A percentile compares a stretch with the other conserved stretches of the same genome.
phyloP scores from a whole-genome alignment of 2,113 vertebrate genomes.

The Saccopteryx leptura region DNA sequence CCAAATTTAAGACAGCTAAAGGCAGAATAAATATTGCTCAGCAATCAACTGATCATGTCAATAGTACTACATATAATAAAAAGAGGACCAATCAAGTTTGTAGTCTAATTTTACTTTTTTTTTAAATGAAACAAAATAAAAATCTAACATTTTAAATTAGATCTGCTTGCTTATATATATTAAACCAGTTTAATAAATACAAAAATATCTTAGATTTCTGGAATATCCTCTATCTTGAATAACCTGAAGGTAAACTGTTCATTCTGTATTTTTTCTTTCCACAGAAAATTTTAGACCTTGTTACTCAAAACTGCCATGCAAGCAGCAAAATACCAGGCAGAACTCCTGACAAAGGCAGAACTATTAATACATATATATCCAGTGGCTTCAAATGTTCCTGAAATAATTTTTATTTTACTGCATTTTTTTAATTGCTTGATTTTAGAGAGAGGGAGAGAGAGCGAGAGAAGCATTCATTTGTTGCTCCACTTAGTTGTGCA shows the following conservation, averaged over 20 bases:
- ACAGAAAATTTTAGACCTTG: constrained; percentile 73
- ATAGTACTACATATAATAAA: constrained; percentile 35
- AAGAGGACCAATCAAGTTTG: neutral
- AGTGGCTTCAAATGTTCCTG: constrained; percentile 10
- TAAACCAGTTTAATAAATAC: constrained; percentile 39
- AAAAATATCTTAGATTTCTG: neutral
- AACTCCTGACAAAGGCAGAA: constrained; percentile 69
- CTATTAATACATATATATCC: constrained; percentile 79
- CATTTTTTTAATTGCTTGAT: no score
- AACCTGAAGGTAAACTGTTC: constrained; percentile 61
- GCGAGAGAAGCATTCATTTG: no score
- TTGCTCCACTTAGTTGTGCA: no score
- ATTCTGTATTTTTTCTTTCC: constrained; percentile 67
- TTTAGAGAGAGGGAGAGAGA: no score
- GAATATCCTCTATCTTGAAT: constrained; percentile 62
- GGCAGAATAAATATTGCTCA: constrained; percentile 22
- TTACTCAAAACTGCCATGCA: constrained; percentile 72
- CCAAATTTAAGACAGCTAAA: constrained; percentile 43
- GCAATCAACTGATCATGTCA: constrained; percentile 2
- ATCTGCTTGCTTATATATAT: constrained; percentile 43
- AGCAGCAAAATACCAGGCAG: constrained; percentile 76
- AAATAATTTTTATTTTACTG: no score
- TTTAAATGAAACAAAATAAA: constrained; percentile 36
- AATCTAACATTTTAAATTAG: constrained; percentile 33
- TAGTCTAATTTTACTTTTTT: constrained; percentile 54